These are phyloP conservation scores for Pao palembangensis DNA, from an alignment of 2,113 vertebrate genomes.

Conservation along the genomic window DNA sequence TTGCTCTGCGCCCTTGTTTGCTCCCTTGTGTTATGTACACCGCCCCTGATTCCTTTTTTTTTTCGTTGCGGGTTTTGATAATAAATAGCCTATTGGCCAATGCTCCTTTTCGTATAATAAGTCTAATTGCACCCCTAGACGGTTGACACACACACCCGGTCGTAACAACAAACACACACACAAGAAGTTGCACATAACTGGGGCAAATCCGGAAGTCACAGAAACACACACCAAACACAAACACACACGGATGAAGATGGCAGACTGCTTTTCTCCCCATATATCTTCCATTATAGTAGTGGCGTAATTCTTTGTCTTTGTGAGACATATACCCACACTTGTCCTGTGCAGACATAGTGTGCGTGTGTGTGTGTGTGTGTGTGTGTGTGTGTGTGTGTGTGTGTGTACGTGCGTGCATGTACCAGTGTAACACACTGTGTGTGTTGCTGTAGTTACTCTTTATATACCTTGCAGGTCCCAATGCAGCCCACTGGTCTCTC, in stretches of 20 bases:
- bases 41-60: too few relatives aligned
- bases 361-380: background rate
- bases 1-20: too few relatives aligned
- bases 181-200: conserved; percentile 4
- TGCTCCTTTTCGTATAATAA: too few relatives aligned
- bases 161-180: background rate
- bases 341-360: background rate
- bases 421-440: conserved; percentile 1
- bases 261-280: conserved; percentile 51
- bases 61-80: too few relatives aligned
- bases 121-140: too few relatives aligned
- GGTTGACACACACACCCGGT: conserved; percentile 1
- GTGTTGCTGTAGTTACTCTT: background rate
- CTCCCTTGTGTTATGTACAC: too few relatives aligned
- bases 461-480: conserved; percentile 90
- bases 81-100: too few relatives aligned
- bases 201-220: conserved; percentile 12
- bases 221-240: conserved; percentile 8
- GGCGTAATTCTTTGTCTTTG: conserved; percentile 51
- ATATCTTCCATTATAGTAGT: conserved; percentile 61
- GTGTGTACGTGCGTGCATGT: background rate
- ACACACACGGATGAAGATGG: conserved; percentile 46
- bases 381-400: background rate
- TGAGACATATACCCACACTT: background rate
- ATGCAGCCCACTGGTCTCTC: conserved; percentile 95